Evolutionary conservation across 2,797 vertebrate species (phyloP).

Genomic region (Buceros bicornis): DNA sequence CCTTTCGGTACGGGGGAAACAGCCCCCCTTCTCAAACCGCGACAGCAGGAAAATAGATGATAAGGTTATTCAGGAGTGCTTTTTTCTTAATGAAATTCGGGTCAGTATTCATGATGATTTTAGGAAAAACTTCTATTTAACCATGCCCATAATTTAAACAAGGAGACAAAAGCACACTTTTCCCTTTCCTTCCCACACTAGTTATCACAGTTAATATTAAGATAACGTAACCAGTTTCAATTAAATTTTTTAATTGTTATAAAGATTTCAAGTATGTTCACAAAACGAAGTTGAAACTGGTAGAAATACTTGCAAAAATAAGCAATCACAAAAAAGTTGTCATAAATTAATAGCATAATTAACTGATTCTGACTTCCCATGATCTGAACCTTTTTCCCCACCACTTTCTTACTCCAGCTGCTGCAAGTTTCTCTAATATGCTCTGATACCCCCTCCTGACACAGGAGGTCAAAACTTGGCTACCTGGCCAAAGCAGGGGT

Average conservation of each 20-base stretch:
- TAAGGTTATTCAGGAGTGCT: neutral
- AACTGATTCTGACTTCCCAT: neutral
- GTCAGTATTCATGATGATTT: neutral
- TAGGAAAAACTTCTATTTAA: neutral
- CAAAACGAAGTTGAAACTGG: neutral
- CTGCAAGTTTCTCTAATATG: neutral
- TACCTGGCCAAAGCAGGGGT: neutral
- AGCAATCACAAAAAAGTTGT: neutral
- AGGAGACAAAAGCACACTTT: neutral
- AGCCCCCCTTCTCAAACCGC: too few relatives aligned
- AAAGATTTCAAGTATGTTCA: neutral
- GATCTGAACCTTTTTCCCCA: neutral
- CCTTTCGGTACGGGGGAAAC: too few relatives aligned
- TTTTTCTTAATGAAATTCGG: neutral
- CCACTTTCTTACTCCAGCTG: neutral
- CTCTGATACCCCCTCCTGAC: neutral
- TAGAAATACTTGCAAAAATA: neutral
- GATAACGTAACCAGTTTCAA: neutral
- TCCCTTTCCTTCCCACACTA: neutral
- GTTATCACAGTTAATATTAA: neutral
- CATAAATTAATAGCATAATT: neutral
- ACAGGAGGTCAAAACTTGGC: neutral
- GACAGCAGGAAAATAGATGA: neutral
- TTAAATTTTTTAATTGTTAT: neutral
- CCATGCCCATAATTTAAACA: neutral